phyloP scores from a whole-genome alignment of 1,140 invertebrate species.

The Temnothorax longispinosus region DNA sequence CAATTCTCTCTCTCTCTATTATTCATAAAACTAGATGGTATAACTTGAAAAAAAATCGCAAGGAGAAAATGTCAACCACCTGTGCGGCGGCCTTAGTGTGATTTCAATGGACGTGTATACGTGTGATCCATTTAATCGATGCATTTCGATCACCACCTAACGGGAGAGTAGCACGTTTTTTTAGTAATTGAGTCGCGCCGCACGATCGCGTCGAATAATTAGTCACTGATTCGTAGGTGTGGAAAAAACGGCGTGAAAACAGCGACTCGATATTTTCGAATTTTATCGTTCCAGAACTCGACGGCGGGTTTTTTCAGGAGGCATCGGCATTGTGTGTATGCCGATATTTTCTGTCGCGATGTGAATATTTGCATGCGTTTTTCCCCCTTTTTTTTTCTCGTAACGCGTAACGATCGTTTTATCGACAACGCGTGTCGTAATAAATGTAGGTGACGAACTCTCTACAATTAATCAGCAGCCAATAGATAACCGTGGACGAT shows the following conservation, averaged over 20 bases:
- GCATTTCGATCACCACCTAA: conserved; percentile 50
- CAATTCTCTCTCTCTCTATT: neutral
- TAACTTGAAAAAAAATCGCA: conserved; percentile 13
- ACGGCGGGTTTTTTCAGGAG: conserved; percentile 24
- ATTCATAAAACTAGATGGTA: neutral
- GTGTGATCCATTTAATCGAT: conserved; percentile 52
- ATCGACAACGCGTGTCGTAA: conserved; percentile 65
- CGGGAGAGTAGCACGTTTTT: conserved; percentile 51
- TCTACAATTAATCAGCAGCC: conserved; percentile 62
- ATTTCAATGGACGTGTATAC: conserved; percentile 39
- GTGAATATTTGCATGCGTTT: conserved; percentile 22
- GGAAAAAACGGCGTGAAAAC: conserved; percentile 52
- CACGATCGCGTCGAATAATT: conserved; percentile 66
- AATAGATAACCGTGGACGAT: conserved; percentile 61
- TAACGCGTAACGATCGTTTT: conserved; percentile 40
- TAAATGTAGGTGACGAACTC: conserved; percentile 74
- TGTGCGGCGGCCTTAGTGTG: conserved; percentile 39
- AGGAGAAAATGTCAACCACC: conserved; percentile 36
- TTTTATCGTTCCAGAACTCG: conserved; percentile 62
- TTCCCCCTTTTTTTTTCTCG: neutral
- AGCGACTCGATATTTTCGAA: conserved; percentile 41
- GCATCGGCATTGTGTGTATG: neutral
- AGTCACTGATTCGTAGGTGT: conserved; percentile 64
- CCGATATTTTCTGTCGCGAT: conserved; percentile 48
- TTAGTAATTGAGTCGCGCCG: conserved; percentile 63